phyloP scores from a whole-genome alignment of 2,797 vertebrate genomes.

The Tamandua tetradactyla region DNA sequence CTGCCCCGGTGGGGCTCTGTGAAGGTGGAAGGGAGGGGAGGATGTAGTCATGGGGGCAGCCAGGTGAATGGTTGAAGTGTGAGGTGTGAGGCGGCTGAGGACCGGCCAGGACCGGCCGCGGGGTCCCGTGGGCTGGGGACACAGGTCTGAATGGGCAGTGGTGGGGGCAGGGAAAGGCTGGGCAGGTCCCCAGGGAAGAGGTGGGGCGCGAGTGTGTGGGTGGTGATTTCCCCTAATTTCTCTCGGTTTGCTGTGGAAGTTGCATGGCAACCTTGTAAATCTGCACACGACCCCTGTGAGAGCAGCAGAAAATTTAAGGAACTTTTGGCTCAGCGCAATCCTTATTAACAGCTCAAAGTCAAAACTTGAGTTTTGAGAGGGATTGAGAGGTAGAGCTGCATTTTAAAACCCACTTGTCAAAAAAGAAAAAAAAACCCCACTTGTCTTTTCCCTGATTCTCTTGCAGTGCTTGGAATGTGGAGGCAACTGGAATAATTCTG shows the following conservation, averaged over 20 bases:
- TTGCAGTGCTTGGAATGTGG: background rate
- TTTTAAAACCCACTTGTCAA: background rate
- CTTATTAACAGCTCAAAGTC: background rate
- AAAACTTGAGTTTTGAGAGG: background rate
- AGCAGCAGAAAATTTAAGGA: background rate
- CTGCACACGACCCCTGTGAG: background rate
- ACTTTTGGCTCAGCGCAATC: background rate
- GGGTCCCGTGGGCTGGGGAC: background rate
- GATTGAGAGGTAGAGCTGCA: background rate
- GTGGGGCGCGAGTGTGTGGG: background rate
- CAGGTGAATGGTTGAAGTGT: rapidly evolving
- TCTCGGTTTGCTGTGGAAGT: background rate
- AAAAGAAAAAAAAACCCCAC: no score
- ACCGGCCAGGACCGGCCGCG: no score
- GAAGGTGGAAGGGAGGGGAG: background rate
- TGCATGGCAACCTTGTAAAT: background rate
- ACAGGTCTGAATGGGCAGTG: background rate
- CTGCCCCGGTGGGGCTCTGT: background rate
- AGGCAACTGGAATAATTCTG: background rate
- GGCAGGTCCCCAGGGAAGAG: background rate
- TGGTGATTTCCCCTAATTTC: background rate
- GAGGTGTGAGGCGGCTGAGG: rapidly evolving
- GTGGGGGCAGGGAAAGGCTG: no score
- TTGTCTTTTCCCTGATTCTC: background rate
- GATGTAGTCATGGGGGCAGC: background rate